These are phyloP conservation scores for Slavum lentiscoides DNA, from an alignment of 2,888 invertebrate species.

Conservation along the genomic window DNA sequence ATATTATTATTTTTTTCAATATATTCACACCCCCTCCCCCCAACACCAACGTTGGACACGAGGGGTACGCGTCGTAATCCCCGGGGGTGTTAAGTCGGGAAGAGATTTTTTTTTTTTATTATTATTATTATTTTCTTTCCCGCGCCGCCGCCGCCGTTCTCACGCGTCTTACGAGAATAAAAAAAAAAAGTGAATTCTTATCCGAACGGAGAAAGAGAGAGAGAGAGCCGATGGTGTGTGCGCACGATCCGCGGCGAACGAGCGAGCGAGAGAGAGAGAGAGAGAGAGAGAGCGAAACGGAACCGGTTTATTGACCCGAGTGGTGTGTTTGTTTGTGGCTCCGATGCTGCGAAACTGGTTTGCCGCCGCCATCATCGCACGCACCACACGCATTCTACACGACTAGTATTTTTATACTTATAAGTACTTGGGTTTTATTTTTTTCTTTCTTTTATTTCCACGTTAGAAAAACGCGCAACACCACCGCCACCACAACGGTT, in stretches of 20 bases:
- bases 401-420: neutral
- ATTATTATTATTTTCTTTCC: constrained; percentile 26
- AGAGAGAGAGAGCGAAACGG: neutral
- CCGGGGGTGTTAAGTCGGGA: neutral
- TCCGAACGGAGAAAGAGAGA: constrained; percentile 2
- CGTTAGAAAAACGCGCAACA: no score
- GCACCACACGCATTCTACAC: neutral
- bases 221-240: no score
- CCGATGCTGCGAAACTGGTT: constrained; percentile 52
- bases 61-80: neutral
- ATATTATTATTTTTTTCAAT: no score
- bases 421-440: no score
- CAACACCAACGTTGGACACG: no score
- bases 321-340: neutral
- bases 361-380: neutral
- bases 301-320: constrained; percentile 53
- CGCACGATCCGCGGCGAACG: neutral
- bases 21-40: no score
- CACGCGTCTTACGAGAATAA: constrained; percentile 27
- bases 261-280: constrained; percentile 1
- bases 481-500: neutral
- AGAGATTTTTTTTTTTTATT: neutral
- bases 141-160: constrained; percentile 29
- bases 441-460: no score
- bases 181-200: constrained; percentile 50